Evolutionary conservation across 53 echinoderm and acorn worm species (phyloP).

Genomic region (Actinopyga echinites): DNA sequence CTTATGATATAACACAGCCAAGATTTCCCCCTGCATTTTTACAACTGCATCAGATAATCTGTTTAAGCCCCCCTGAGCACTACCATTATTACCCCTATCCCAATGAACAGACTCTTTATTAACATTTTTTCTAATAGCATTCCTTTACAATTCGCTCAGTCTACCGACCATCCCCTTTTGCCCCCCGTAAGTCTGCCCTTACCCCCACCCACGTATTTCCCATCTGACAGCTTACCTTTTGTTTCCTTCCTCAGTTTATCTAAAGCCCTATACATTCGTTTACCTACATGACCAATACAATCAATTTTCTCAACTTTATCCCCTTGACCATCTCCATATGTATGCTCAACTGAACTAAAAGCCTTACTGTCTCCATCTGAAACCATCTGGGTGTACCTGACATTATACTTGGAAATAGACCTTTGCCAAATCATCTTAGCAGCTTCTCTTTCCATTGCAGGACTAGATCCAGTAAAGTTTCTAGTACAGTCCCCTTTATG

Average conservation of each 20-base stretch:
- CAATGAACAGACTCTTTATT: neutral
- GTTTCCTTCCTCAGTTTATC: conserved; percentile 35
- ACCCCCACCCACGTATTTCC: neutral
- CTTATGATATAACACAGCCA: neutral
- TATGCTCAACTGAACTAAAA: conserved; percentile 24
- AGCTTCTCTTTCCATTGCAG: conserved; percentile 21
- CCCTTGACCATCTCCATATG: conserved; percentile 11
- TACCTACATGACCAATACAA: conserved; percentile 53
- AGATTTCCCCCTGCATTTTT: conserved; percentile 7
- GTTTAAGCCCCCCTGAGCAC: no score
- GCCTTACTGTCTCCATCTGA: conserved; percentile 55
- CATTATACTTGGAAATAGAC: conserved; percentile 21
- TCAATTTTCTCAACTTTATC: conserved; percentile 33
- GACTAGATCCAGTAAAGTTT: conserved; percentile 13
- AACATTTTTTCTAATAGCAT: conserved; percentile 21
- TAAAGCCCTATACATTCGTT: conserved; percentile 42
- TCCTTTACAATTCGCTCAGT: conserved; percentile 14
- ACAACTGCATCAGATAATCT: neutral
- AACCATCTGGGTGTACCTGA: conserved; percentile 54
- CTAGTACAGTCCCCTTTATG: neutral
- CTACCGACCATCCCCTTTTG: neutral
- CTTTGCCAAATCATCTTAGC: conserved; percentile 19
- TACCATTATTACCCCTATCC: neutral
- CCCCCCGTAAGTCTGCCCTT: conserved; percentile 11
- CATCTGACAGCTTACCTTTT: neutral